A percentile compares a stretch with the other conserved stretches of the same genome.
phyloP scores from a whole-genome alignment of 2,113 vertebrate genomes.

The Festucalex cinctus region DNA sequence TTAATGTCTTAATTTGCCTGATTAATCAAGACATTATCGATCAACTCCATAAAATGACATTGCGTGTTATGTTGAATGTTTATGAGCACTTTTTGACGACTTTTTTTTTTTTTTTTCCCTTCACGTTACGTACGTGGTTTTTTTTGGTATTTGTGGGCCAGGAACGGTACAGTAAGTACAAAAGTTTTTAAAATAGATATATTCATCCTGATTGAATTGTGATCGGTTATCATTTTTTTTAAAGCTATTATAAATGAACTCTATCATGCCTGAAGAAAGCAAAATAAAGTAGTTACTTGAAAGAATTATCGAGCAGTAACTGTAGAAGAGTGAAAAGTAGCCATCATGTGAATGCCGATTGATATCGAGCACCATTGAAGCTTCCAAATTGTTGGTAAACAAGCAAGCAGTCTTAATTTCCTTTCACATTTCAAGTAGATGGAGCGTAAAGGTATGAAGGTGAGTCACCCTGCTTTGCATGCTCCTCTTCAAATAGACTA shows the following conservation, averaged over 20 bases:
- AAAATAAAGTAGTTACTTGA: background rate
- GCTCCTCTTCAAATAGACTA: constrained; percentile 21
- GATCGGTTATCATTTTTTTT: too few species aligned
- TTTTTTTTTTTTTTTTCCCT: too few species aligned
- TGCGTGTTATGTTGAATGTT: too few species aligned
- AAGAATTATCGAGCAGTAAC: background rate
- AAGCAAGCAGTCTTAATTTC: background rate
- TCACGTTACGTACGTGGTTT: too few species aligned
- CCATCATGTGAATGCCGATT: background rate
- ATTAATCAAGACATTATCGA: too few species aligned
- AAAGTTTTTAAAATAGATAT: too few species aligned
- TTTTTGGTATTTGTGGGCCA: too few species aligned
- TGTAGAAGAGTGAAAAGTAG: background rate
- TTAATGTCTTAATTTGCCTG: too few species aligned
- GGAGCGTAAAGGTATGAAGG: constrained; percentile 18
- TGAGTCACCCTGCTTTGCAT: constrained; percentile 10
- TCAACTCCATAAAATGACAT: too few species aligned
- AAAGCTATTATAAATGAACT: background rate
- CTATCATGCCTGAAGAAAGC: background rate
- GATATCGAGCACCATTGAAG: background rate
- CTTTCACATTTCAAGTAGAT: background rate
- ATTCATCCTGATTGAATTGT: too few species aligned
- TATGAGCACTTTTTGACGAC: too few species aligned
- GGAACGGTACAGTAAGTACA: too few species aligned
- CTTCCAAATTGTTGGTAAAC: background rate